A percentile compares a stretch with the other conserved stretches of the same genome.
These are phyloP conservation scores for Cheilosia variabilis DNA, from an alignment of 2,888 invertebrate genomes.

Conservation along the genomic window DNA sequence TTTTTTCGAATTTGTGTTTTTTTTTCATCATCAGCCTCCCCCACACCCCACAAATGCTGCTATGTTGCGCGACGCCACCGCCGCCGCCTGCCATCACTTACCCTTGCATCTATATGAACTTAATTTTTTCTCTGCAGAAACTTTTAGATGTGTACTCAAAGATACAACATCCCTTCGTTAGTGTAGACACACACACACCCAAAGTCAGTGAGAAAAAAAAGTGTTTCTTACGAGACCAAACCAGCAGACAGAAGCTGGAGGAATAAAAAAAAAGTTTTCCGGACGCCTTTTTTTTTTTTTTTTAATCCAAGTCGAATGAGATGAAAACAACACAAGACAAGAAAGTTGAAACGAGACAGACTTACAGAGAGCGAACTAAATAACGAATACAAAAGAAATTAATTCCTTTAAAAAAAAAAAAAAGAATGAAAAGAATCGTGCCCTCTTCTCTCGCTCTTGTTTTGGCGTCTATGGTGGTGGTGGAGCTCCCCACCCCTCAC, in stretches of 20 bases:
- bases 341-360: constrained; percentile 57
- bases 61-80: constrained; percentile 5
- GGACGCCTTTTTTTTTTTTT: constrained; percentile 37
- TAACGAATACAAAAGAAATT: constrained; percentile 83
- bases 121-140: constrained; percentile 74
- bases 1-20: constrained; percentile 45
- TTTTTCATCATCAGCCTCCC: constrained; percentile 58
- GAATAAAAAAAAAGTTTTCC: constrained; percentile 57
- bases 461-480: constrained; percentile 74
- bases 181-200: constrained; percentile 61
- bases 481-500: constrained; percentile 51
- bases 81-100: constrained; percentile 49
- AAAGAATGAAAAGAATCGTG: constrained; percentile 68
- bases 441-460: constrained; percentile 75
- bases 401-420: constrained; percentile 80
- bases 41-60: constrained; percentile 15
- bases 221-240: constrained; percentile 72
- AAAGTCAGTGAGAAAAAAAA: constrained; percentile 32
- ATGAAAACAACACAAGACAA: constrained; percentile 63
- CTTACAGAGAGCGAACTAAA: constrained; percentile 76
- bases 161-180: constrained; percentile 75
- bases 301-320: constrained; percentile 69
- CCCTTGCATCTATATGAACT: constrained; percentile 74
- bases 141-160: constrained; percentile 75
- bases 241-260: constrained; percentile 72